Conservation (phyloP, 2,888 invertebrate genomes). For the Volucella inflata region DNA sequence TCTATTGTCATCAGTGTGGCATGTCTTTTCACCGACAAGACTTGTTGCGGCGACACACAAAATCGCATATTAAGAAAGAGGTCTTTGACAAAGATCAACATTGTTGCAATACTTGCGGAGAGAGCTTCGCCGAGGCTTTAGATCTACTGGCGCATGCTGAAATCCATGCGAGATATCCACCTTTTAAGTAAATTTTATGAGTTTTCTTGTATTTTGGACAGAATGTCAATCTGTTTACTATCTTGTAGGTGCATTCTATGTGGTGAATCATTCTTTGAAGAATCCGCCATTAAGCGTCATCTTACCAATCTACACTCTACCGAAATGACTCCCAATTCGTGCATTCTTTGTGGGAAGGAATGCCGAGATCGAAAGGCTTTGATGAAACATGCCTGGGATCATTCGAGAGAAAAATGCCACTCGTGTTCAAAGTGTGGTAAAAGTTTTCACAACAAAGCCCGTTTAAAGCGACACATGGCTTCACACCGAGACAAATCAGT, state of each 20-base stretch:
- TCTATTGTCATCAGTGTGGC: conserved; percentile 90
- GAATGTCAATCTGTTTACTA: background rate
- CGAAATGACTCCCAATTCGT: conserved; percentile 87
- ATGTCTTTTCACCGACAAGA: conserved; percentile 91
- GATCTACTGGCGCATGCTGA: conserved; percentile 92
- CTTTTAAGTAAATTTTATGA: conserved; percentile 82
- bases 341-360: conserved; percentile 87
- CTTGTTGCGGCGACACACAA: conserved; percentile 88
- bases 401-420: conserved; percentile 87
- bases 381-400: conserved; percentile 89
- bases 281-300: conserved; percentile 87
- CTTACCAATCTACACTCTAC: conserved; percentile 86
- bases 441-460: conserved; percentile 89
- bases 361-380: conserved; percentile 88
- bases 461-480: conserved; percentile 87
- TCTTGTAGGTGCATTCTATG: conserved; percentile 86
- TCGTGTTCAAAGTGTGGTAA: conserved; percentile 88
- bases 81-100: conserved; percentile 84
- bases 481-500: conserved; percentile 90
- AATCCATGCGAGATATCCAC: conserved; percentile 88
- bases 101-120: conserved; percentile 91
- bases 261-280: conserved; percentile 87
- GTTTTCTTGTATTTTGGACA: background rate
- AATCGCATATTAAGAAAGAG: conserved; percentile 82
- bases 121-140: conserved; percentile 90